Conservation (phyloP, 2,888 invertebrate genomes). For the Rotaria macrura region DNA sequence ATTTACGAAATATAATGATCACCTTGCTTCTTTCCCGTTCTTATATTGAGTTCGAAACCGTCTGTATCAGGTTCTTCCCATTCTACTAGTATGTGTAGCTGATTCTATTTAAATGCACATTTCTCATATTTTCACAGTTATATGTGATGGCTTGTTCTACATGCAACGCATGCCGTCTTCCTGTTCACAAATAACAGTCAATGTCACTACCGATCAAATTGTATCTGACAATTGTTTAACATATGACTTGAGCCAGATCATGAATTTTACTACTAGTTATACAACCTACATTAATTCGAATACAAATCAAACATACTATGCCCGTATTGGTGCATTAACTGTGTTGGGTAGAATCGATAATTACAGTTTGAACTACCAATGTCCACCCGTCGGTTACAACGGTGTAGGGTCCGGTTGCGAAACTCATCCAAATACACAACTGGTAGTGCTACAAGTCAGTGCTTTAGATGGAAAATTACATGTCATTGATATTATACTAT, state of each 20-base stretch:
- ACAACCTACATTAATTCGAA: not conserved
- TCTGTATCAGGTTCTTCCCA: too few species aligned
- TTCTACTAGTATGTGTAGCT: too few species aligned
- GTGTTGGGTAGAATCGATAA: not conserved
- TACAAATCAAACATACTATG: conserved; percentile 4
- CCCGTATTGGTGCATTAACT: not conserved
- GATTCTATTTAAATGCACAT: too few species aligned
- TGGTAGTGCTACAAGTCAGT: not conserved
- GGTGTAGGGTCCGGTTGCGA: not conserved
- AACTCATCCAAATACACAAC: not conserved
- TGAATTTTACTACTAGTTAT: not conserved
- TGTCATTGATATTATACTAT: not conserved
- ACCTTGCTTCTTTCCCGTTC: too few species aligned
- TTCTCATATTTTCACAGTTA: not conserved
- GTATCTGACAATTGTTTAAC: not conserved
- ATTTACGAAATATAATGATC: too few species aligned
- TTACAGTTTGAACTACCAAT: not conserved
- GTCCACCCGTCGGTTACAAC: not conserved
- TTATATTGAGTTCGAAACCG: too few species aligned
- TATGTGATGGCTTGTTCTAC: not conserved
- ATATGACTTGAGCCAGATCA: not conserved
- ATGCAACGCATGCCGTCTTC: not conserved
- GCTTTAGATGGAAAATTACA: not conserved
- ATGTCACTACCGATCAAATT: not conserved
- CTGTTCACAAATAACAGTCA: not conserved